Evolutionary conservation across 1,140 invertebrate species (phyloP), one percentile per base, ranked within the genome.

Genomic region (Luehdorfia chinensis): DNA sequence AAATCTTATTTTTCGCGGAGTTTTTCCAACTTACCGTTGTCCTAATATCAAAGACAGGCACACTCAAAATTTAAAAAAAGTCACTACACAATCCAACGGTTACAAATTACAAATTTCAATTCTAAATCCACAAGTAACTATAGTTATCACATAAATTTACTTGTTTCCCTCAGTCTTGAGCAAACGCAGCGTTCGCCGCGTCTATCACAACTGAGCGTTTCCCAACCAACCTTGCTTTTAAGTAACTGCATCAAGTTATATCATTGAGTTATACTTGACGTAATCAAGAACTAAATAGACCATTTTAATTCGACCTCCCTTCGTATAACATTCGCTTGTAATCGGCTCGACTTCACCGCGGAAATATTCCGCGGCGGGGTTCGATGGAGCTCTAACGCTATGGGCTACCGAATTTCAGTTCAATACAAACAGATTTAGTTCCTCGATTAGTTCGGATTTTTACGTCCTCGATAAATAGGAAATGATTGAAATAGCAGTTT

Each of bases 91-190:
- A n/a, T n/a, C n/a, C n/a, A n/a, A n/a, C n/a, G n/a, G n/a, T n/a
- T n/a, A 32, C 19, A 21, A 21, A 6, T 21, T 21, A 12, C 31
- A 15, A 32, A 8, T 13, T 1, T 31, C 12, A 31, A 13, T 30
- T 36, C 33, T 30, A 36, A 49, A 45, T 33, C 32, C 46, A 58
- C 47, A 61, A 57, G 54, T 57, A 61, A 55, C 57, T 54, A 54
- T 57, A n/a, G n/a, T n/a, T 49, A 36, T 50, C 52, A 54, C 58
- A 50, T 56, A 61, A 61, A 61, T 37, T 60, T 55, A 50, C 49
- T 56, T 50, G 46, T n/a, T n/a, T n/a, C n/a, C n/a, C n/a, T n/a
- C n/a, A 45, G 37, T 18, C 15, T 34, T 11, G 50, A 48, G 59
- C 59, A 54, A 53, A 57, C 54, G 47, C 59, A 51, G 27, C 47